Conservation (phyloP, 2,113 vertebrate species). For the Syngnathus scovelli region DNA sequence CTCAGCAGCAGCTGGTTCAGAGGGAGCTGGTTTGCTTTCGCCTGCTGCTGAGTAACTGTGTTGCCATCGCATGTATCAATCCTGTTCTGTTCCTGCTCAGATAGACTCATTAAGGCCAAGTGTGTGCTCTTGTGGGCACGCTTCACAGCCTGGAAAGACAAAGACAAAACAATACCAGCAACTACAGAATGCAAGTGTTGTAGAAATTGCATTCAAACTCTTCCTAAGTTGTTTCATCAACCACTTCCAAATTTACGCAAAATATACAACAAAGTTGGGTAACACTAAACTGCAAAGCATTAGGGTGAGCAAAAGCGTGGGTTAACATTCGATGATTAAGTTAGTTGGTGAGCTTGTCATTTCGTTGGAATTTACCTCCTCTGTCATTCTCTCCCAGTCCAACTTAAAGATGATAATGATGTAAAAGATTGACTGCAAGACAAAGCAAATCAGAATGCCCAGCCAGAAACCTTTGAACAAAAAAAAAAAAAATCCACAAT, state of each 20-base stretch:
- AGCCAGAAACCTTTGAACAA: slow-evolving; percentile 79
- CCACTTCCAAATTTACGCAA: no score
- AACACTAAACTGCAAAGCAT: no score
- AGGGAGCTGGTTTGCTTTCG: slow-evolving; percentile 37
- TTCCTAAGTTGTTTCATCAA: background rate
- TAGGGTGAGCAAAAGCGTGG: no score
- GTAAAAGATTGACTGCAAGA: slow-evolving; percentile 74
- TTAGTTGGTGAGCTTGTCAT: background rate
- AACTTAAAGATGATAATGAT: slow-evolving; percentile 71
- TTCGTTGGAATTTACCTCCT: slow-evolving; percentile 70
- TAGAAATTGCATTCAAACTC: background rate
- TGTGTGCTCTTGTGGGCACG: slow-evolving; percentile 37
- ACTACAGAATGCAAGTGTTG: background rate
- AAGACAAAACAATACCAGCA: background rate
- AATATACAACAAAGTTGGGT: no score
- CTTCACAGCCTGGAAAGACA: slow-evolving; percentile 52
- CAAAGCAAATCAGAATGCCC: slow-evolving; percentile 74
- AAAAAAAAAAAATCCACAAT: background rate
- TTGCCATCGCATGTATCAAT: background rate
- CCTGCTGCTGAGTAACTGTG: background rate
- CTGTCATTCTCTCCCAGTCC: slow-evolving; percentile 79
- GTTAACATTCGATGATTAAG: background rate
- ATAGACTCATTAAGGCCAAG: slow-evolving; percentile 3
- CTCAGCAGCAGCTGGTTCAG: slow-evolving; percentile 63
- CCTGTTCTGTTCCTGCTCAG: background rate